Base-by-base conservation (phyloP, 2,113 vertebrate genomes). In the Acrocephalus kingi region DNA sequence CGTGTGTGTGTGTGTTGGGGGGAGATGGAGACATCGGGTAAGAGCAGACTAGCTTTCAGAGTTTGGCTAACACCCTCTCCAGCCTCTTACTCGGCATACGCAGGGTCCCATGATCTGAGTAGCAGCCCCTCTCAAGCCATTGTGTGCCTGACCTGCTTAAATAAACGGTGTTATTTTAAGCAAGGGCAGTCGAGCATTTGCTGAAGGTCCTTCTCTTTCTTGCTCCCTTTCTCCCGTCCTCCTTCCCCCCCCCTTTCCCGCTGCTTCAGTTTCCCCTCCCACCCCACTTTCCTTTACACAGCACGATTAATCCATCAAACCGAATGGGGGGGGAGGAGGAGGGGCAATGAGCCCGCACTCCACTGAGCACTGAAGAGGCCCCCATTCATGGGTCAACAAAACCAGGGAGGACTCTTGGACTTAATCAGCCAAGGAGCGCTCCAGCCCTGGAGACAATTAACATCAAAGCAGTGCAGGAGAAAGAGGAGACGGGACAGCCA, bases 311-410 rank as follows among this genome's bases (percentile, higher is more conserved):
- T 98, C 97, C 97, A 96, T 97, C 94, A 97, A 96, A 94, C 95
- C 84, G 85, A 96, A 96, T 72, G 93, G 91, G 94, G 88, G 88
- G 84, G 92, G 89, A 83, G 84, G 96, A 95, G 93, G 96, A 95
- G 95, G 94, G 95, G 94, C 95, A 97, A 97, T 97, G 97, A 95
- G 95, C 97, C 94, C 27, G 96, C 98, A 98, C 98, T 98, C 97
- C 97, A 98, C 87, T 98, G 98, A 98, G 96, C 98, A 98, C 96
- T 98, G 97, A 97, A 98, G 98, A 98, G 98, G 97, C 91, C 96
- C 79, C 96, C 97, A 98, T 98, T 98, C 98, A 98, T 77, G 84
- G 92, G 94, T 97, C 98, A 98, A 98, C 98, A 98, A 98, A 98
- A 98, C 97, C 95, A 94, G 96, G 95, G 97, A 94, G 87, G 96